Base-by-base conservation (phyloP, 2,888 invertebrate genomes). In the Athalia cordata region DNA sequence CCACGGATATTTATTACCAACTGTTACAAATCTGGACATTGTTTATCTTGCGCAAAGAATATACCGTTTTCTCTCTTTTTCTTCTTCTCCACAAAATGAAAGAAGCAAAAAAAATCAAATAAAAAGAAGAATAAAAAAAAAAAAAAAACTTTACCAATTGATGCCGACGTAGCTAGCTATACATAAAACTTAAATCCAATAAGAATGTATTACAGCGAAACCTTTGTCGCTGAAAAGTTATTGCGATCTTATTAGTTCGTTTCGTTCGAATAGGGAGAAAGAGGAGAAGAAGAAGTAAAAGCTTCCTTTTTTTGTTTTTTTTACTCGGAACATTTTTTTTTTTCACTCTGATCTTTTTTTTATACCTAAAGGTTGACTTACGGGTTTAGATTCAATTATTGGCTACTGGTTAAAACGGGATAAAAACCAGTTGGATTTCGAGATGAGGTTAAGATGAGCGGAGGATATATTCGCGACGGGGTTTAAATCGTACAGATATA, bases 211-310 rank as follows among this genome's bases (percentile, higher is more conserved):
- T 55, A 55, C n/a, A 55, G 9, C 8, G n/a, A 55, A 8, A 11
- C 55, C n/a, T 55, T 55, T 55, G 55, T 55, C 9, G n/a, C n/a
- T 55, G 55, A 55, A 55, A 55, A 55, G 55, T 55, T 55, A 55
- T 55, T 29, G 29, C 29, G 29, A 29, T 29, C 29, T 29, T 29
- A 29, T 29, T 29, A 29, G 29, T 29, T 29, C 29, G 29, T 29
- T 29, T 29, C 29, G 29, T 29, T 29, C 29, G 29, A 29, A 29
- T 29, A 29, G 29, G 29, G 29, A 29, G 29, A 29, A 29, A 29
- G 29, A 29, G 29, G 29, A 29, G 29, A 29, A 29, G 29, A 29
- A 29, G 29, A 29, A 29, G 29, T 29, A 29, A 29, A 29, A 29
- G 29, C 29, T 29, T 29, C 29, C 2, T 29, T 29, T 2, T 29